phyloP scores from a whole-genome alignment of 2,113 vertebrate species.

The Microtus ochrogaster region DNA sequence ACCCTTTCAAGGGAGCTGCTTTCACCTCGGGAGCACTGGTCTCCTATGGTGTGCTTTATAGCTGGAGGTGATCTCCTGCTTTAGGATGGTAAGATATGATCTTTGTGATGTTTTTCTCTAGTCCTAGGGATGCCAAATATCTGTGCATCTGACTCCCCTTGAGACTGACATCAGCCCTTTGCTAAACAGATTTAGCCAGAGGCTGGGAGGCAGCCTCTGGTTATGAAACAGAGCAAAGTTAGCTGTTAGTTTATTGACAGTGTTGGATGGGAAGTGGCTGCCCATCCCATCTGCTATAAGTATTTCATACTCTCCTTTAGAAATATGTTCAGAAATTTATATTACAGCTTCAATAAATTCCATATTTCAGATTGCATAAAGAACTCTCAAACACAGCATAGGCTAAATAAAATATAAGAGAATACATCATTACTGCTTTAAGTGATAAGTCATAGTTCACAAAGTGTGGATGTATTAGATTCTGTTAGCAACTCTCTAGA shows the following conservation, averaged over 20 bases:
- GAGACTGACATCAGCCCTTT: conserved; percentile 37
- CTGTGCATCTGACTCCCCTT: not conserved
- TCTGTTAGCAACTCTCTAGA: not conserved
- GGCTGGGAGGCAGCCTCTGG: not conserved
- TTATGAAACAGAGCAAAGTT: conserved; percentile 20
- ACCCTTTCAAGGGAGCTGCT: not conserved
- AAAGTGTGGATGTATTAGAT: not conserved
- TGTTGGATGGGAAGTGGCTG: not conserved
- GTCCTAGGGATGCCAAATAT: not conserved
- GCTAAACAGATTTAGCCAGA: conserved; percentile 15
- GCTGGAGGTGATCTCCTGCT: not conserved
- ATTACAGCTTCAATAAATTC: not conserved
- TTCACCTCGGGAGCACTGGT: not conserved
- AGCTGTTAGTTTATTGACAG: conserved; percentile 43
- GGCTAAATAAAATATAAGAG: not conserved
- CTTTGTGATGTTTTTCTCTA: not conserved
- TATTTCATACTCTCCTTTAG: not conserved
- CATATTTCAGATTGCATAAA: not conserved
- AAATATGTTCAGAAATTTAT: conserved; percentile 16
- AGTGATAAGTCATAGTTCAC: not conserved
- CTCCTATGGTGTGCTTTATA: not conserved
- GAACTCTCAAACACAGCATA: not conserved
- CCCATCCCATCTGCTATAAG: not conserved
- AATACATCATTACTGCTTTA: not conserved
- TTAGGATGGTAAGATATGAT: not conserved